Evolutionary conservation across 1,140 invertebrate species (phyloP), one percentile per base, ranked within the genome.

Genomic region (Neodiprion fabricii): DNA sequence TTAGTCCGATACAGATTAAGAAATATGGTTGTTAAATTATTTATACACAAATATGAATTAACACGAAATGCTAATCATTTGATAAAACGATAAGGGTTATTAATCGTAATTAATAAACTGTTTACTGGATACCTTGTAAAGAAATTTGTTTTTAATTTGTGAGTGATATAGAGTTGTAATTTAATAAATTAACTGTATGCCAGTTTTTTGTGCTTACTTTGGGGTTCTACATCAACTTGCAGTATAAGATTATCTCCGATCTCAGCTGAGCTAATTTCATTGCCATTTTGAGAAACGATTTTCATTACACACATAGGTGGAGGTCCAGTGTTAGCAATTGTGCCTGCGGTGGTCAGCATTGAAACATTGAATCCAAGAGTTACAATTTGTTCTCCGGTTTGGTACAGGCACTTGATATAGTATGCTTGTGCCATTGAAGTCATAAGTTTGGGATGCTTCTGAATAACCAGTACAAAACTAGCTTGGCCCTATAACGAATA

Each of bases 341-440:
- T 98, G 47, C 96, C 96, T 3, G 96, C 96, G 5, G 96, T 98
- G 0, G 96, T 98, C 71, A 98, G 87, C 96, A 98, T 98, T 0
- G 96, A 97, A 1, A 98, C 96, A 81, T 98, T 98, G 84, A 98
- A 98, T 9, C 96, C 96, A 8, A 98, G 88, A 0, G 95, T 97
- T 0, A 98, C 96, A 72, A 96, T 97, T 86, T 97, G 96, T 86
- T 97, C 96, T 74, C 96, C 96, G 1, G 96, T 97, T 86, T 97
- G 95, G 85, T 98, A 98, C 70, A 97, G 94, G 86, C 97, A 98
- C 86, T 96, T 96, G 68, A 98, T 97, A 85, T 97, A 96, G 87
- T 98, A 98, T 1, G 97, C 96, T 88, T 97, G 96, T 1, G 96
- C 96, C 80, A 97, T 96, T 83, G 95, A 96, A 7, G 97, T 98